Conservation (phyloP, 2,797 vertebrate species). For the Alca torda region DNA sequence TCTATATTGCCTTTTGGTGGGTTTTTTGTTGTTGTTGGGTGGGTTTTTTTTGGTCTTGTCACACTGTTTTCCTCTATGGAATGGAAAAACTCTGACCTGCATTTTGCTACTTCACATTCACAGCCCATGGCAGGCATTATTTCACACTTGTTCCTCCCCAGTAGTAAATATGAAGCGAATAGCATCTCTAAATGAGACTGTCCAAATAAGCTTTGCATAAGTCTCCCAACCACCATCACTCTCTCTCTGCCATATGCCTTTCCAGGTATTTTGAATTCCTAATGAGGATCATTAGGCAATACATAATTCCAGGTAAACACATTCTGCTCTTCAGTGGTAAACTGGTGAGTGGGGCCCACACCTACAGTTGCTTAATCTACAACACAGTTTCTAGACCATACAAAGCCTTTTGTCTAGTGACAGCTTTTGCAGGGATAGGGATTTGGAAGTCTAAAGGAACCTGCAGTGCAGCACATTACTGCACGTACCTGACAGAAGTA, state of each 20-base stretch:
- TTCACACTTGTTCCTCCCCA: neutral
- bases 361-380: neutral
- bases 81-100: neutral
- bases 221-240: neutral
- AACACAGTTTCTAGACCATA: neutral
- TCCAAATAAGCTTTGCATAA: neutral
- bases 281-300: neutral
- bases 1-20: neutral
- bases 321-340: too few species aligned
- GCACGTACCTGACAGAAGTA: neutral
- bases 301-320: neutral
- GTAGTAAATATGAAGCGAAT: neutral
- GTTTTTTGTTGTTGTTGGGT: too few species aligned
- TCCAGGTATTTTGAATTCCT: neutral
- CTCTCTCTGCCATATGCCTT: neutral
- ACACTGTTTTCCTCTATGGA: neutral
- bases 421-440: neutral
- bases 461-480: neutral
- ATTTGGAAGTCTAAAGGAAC: neutral
- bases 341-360: neutral
- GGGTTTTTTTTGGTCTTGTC: neutral
- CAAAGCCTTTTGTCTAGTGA: neutral
- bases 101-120: neutral
- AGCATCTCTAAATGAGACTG: neutral
- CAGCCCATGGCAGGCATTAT: neutral